Conservation (phyloP, 2,797 vertebrate species). For the Lithobates pipiens region DNA sequence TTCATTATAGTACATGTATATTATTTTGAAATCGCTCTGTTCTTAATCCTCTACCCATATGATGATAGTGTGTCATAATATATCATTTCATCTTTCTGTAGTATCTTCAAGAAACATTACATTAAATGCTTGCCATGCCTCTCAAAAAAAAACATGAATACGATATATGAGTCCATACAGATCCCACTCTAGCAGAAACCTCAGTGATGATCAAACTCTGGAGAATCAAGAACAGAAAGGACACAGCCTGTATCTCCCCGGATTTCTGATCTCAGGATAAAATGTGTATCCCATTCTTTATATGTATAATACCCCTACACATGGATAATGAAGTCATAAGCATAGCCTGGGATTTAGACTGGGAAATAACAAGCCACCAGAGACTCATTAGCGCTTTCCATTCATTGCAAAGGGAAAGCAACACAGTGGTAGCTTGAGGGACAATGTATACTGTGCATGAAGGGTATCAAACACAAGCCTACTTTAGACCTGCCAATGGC, state of each 20-base stretch:
- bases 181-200: conserved; percentile 2
- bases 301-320: conserved; percentile 41
- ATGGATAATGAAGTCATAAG: conserved; percentile 46
- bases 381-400: conserved; percentile 51
- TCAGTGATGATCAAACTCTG: conserved; percentile 35
- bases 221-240: conserved; percentile 39
- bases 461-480: conserved; percentile 15
- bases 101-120: not conserved
- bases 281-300: conserved; percentile 22
- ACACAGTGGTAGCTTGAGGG: conserved; percentile 13
- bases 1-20: not conserved
- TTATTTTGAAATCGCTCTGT: not conserved
- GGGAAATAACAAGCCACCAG: conserved; percentile 59
- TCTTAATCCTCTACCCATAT: not conserved
- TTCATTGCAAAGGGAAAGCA: conserved; percentile 24
- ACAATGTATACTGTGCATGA: conserved; percentile 19
- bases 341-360: conserved; percentile 36
- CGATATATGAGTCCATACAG: not conserved
- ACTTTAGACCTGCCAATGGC: conserved; percentile 18
- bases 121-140: not conserved
- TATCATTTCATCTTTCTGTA: not conserved
- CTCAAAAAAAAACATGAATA: not conserved
- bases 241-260: conserved; percentile 18
- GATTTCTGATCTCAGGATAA: conserved; percentile 46
- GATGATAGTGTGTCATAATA: not conserved